These are phyloP conservation scores for Petrosia ficiformis DNA, from an alignment of 37 sponge, comb jelly and placozoan species.

Conservation along the genomic window DNA sequence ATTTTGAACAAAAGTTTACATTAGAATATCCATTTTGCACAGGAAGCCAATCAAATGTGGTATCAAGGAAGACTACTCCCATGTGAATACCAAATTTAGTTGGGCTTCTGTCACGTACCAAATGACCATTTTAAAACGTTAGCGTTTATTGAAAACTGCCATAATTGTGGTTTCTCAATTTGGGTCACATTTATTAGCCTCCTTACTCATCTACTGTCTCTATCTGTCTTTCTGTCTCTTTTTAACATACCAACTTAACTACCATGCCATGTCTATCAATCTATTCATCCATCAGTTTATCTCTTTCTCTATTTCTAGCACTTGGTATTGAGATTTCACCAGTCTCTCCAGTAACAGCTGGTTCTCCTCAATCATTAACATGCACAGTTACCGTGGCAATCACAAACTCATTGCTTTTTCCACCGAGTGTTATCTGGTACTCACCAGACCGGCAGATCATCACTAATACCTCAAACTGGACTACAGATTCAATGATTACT, in stretches of 20 bases:
- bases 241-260: no score
- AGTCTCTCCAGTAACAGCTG: neutral
- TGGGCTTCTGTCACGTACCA: no score
- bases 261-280: no score
- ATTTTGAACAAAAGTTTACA: no score
- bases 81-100: no score
- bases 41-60: no score
- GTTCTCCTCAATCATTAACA: neutral
- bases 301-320: neutral
- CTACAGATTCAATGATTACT: neutral
- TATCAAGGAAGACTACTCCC: no score
- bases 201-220: neutral
- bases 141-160: no score
- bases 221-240: neutral
- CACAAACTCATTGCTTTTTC: neutral
- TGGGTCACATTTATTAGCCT: neutral
- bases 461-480: no score
- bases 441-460: neutral
- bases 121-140: no score
- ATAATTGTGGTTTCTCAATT: no score
- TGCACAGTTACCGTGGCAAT: neutral
- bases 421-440: neutral
- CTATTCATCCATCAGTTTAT: neutral
- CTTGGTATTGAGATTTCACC: neutral
- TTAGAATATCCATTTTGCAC: no score